Base-by-base conservation (phyloP, 1,140 invertebrate genomes). In the Potamilus streckersoni region DNA sequence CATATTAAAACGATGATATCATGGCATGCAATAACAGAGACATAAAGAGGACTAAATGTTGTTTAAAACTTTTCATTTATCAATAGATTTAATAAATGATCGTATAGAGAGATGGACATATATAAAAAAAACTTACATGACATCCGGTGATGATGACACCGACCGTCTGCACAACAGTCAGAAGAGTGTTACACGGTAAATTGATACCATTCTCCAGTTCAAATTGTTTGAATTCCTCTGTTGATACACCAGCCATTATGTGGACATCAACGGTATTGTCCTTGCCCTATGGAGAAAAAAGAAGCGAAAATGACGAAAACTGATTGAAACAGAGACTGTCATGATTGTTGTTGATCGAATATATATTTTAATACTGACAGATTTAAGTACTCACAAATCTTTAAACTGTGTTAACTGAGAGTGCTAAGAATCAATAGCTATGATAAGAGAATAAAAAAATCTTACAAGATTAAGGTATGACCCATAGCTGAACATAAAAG, bases 181-280 rank as follows among this genome's bases (percentile, higher is more conserved):
- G 31, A 14, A 75, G 69, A 19, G 70, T 69, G 27, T 70, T 75
- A 16, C 56, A 31, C 8, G 67, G 67, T 31, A 75, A 49, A 20
- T 75, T 62, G 6, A 75, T 31, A 31, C 70, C 70, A 56, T 75
- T 75, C 58, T 75, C 31, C 55, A 75, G 55, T 65, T 75, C 68
- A 65, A 75, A 75, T 17, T 65, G 31, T 62, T 65, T 71, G 12
- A 75, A 71, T 23, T 75, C 74, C 49, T 69, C 74, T 59, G 68
- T 65, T 11, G 68, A 70, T n/a, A 69, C 74, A 13, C 74, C 74
- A 14, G 68, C 58, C 68, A 71, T 70, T n/a, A 75, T 64, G 62
- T 75, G 68, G 14, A 75, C 74, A 65, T 75, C 74, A 13, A 38
- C 23, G 11, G 69, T 74, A 19, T 62, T n/a, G 8, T 19, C 19